phyloP scores from a whole-genome alignment of 2,888 invertebrate genomes.

The Dasysyrphus tricinctus region DNA sequence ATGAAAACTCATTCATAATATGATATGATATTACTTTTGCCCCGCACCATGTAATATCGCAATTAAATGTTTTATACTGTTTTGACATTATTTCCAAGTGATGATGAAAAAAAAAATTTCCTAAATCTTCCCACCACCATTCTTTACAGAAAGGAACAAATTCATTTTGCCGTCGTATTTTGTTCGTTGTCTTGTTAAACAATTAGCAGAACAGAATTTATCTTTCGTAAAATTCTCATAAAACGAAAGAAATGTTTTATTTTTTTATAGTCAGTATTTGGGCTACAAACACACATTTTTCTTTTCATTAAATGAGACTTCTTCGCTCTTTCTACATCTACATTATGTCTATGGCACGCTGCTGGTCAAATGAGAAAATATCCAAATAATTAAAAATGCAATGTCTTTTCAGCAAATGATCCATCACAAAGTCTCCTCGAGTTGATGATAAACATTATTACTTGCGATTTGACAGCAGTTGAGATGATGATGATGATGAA shows the following conservation, averaged over 20 bases:
- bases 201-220: slow-evolving; percentile 49
- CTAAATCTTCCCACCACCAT: not conserved
- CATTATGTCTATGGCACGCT: not conserved
- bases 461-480: slow-evolving; percentile 70
- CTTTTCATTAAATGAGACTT: slow-evolving; percentile 9
- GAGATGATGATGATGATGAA: slow-evolving; percentile 23
- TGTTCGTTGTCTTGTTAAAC: slow-evolving; percentile 49
- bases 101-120: too few relatives aligned
- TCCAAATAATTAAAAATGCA: slow-evolving; percentile 72
- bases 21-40: too few relatives aligned
- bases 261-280: slow-evolving; percentile 6
- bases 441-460: slow-evolving; percentile 75
- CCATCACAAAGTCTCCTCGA: slow-evolving; percentile 70
- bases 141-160: slow-evolving; percentile 24
- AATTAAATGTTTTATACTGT: too few relatives aligned
- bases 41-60: too few relatives aligned
- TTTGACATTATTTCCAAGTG: too few relatives aligned
- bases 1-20: too few relatives aligned
- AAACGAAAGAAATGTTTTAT: slow-evolving; percentile 3
- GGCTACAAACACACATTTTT: slow-evolving; percentile 39
- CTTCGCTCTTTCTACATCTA: not conserved
- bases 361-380: slow-evolving; percentile 52
- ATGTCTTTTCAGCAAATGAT: slow-evolving; percentile 70
- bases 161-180: slow-evolving; percentile 13
- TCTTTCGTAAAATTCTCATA: slow-evolving; percentile 53